Percentiles rank a stretch among this genome's conserved stretches.
These are phyloP conservation scores for Drosophila neocordata DNA, from an alignment of 1,140 invertebrate genomes.

Conservation along the genomic window DNA sequence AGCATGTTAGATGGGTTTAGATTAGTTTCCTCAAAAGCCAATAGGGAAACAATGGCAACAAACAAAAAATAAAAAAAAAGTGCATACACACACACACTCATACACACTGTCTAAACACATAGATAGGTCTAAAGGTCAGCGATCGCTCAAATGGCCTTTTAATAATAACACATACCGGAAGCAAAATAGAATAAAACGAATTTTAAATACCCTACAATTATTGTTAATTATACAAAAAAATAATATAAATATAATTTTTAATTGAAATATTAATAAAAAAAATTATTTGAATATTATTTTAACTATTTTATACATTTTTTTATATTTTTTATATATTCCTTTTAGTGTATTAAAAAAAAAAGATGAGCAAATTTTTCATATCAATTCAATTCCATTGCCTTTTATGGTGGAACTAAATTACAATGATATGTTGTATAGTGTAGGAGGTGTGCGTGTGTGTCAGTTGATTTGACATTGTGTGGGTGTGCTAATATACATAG, in stretches of 20 bases:
- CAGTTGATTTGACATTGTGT: neutral
- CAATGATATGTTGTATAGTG: neutral
- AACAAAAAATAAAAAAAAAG: conserved; percentile 5
- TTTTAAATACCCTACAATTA: neutral
- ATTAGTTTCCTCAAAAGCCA: conserved; percentile 55
- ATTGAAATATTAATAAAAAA: no score
- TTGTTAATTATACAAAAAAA: no score
- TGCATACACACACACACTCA: conserved; percentile 13
- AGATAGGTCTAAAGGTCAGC: conserved; percentile 62
- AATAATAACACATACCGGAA: conserved; percentile 45
- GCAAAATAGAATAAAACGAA: conserved; percentile 1
- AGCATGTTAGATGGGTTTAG: conserved; percentile 33
- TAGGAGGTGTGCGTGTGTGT: neutral
- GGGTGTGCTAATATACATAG: conserved; percentile 1
- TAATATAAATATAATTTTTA: no score
- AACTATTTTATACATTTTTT: no score
- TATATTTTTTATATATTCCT: no score
- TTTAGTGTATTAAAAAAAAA: neutral
- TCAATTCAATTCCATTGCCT: conserved; percentile 28
- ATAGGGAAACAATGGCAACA: conserved; percentile 38
- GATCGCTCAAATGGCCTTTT: conserved; percentile 59
- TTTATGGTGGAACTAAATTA: neutral
- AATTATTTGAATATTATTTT: no score
- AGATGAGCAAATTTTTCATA: conserved; percentile 1
- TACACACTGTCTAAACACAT: conserved; percentile 17